A percentile compares a stretch with the other conserved stretches of the same genome.
Conservation (phyloP, 1,140 invertebrate genomes). For the Scaptomyza pallida region DNA sequence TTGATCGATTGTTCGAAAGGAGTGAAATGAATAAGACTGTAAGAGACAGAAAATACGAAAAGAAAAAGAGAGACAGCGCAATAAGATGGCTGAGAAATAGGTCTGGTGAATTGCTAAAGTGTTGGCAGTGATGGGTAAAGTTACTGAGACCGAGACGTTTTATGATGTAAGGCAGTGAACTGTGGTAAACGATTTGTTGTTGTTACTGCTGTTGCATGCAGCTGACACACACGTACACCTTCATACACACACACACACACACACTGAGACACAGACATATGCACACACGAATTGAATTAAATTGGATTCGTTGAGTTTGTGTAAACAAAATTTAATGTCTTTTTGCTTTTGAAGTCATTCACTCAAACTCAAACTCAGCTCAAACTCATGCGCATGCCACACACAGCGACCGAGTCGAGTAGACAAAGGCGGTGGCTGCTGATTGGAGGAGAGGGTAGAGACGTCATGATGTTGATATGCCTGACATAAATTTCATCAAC, state of each 20-base stretch:
- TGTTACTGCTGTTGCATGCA: slow-evolving; percentile 72
- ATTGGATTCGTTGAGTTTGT: slow-evolving; percentile 82
- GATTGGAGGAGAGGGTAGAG: slow-evolving; percentile 16
- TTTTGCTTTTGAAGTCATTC: slow-evolving; percentile 82
- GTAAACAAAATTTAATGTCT: slow-evolving; percentile 83
- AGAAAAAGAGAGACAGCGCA: neutral
- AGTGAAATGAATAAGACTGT: slow-evolving; percentile 27
- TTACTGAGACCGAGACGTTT: slow-evolving; percentile 49
- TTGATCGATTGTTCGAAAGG: slow-evolving; percentile 74
- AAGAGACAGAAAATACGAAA: neutral
- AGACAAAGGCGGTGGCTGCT: slow-evolving; percentile 43
- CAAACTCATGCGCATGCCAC: slow-evolving; percentile 41
- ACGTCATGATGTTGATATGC: slow-evolving; percentile 77
- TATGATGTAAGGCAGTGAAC: slow-evolving; percentile 80
- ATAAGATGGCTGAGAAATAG: neutral
- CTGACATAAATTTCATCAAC: slow-evolving; percentile 83
- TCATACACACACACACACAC: slow-evolving; percentile 8
- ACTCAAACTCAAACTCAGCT: slow-evolving; percentile 76
- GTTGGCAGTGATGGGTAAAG: slow-evolving; percentile 47
- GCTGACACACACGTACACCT: slow-evolving; percentile 40
- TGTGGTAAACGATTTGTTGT: slow-evolving; percentile 76
- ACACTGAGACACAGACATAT: slow-evolving; percentile 13
- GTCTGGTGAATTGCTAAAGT: slow-evolving; percentile 24
- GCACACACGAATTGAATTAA: slow-evolving; percentile 77
- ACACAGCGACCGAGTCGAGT: slow-evolving; percentile 15